Evolutionary conservation across 2,797 vertebrate genomes (phyloP), one percentile per base, ranked within the genome.

Genomic region (Enteromius radiatus): DNA sequence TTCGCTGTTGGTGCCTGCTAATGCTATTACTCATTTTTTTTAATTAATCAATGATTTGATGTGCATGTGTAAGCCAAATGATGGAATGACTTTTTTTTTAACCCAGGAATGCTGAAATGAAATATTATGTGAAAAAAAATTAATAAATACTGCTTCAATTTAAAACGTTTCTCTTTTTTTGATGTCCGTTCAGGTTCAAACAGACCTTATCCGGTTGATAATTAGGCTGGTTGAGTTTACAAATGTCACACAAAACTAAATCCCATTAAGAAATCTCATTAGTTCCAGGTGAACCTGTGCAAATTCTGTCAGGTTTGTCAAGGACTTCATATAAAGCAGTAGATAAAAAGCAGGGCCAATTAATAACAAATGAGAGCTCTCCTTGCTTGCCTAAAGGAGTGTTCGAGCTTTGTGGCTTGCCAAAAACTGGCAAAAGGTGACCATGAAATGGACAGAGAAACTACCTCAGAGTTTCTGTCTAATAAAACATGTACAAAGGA

Each of bases 1-100:
- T 89, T 84, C 78, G 82, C 83, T 82, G 85, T 67, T 84, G 85
- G 63, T 68, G 19, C 78, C 61, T 52, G 5, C 76, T 47, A 78
- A 73, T 83, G 70, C 47, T 70, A 82, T 81, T 78, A 82, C 84
- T 81, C 78, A 61, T 79, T n/a, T n/a, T n/a, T n/a, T n/a, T n/a
- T n/a, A n/a, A n/a, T n/a, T 82, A 83, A 47, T 64, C 73, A 54
- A 47, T 81, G 65, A 81, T 76, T 41, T n/a, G 41, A 28, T 65
- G 45, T 87, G 28, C 28, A 67, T 33, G 28, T 17, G 54, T 33
- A 33, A 47, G 28, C 21, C 19, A 80, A 28, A 36, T 80, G 52
- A 61, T 61, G 15, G 28, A 36, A 71, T 71, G 0, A 33, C 49
- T 52, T 23, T 43, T 64, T 17, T 0, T 80, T 81, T 47, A 3